Evolutionary conservation across 1,140 invertebrate species (phyloP).

Genomic region (Eurosta solidaginis): DNA sequence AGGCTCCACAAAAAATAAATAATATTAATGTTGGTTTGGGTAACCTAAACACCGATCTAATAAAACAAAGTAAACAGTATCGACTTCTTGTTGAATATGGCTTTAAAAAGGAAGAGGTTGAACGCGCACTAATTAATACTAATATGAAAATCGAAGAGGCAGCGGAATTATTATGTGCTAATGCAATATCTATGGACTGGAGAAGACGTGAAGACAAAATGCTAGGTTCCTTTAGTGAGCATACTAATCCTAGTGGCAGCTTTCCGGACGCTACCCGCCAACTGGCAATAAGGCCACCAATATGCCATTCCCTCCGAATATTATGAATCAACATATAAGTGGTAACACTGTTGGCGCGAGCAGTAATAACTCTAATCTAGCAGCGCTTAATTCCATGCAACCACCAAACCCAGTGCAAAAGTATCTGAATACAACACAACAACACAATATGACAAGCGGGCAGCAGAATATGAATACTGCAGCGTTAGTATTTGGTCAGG

Average conservation of each 20-base stretch:
- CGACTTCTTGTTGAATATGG: constrained; percentile 85
- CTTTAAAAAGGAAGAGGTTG: constrained; percentile 94
- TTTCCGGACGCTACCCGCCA: constrained; percentile 53
- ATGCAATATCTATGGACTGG: constrained; percentile 68
- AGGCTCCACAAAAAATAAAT: constrained; percentile 66
- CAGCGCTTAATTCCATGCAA: constrained; percentile 65
- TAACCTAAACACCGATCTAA: constrained; percentile 65
- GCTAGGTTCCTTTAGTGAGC: constrained; percentile 62
- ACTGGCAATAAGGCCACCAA: constrained; percentile 43
- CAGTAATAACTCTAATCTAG: constrained; percentile 60
- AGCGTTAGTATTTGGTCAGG: constrained; percentile 59
- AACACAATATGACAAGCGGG: constrained; percentile 41
- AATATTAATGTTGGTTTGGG: constrained; percentile 65
- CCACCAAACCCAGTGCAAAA: constrained; percentile 75
- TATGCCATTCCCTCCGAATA: constrained; percentile 60
- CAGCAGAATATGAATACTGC: constrained; percentile 44
- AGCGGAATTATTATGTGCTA: constrained; percentile 70
- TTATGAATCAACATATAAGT: constrained; percentile 62
- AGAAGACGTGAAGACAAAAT: constrained; percentile 72
- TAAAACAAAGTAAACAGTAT: constrained; percentile 64
- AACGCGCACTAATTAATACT: constrained; percentile 80
- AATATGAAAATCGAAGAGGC: constrained; percentile 91
- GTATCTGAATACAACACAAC: constrained; percentile 66
- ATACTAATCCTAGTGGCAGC: constrained; percentile 43
- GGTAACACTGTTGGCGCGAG: constrained; percentile 48